Conservation (phyloP, 2,797 vertebrate species). For the Oreochromis grahami region DNA sequence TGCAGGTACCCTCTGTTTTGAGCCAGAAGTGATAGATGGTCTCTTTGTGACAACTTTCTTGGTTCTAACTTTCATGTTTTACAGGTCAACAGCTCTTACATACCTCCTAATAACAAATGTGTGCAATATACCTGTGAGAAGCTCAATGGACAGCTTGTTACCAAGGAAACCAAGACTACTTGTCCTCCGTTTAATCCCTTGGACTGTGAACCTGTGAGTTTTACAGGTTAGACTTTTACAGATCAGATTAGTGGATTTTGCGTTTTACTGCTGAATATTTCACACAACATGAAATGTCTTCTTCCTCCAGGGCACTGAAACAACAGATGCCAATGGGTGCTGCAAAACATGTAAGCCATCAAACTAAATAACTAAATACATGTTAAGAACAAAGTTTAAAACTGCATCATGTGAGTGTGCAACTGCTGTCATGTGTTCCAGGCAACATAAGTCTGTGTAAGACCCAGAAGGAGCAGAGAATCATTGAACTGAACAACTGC, state of each 20-base stretch:
- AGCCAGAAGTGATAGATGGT: background rate
- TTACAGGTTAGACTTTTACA: background rate
- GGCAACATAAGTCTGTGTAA: conserved; percentile 68
- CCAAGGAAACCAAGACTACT: conserved; percentile 51
- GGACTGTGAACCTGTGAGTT: conserved; percentile 82
- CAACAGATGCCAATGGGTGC: conserved; percentile 74
- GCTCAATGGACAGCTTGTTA: conserved; percentile 49
- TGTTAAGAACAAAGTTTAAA: background rate
- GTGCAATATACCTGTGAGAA: conserved; percentile 72
- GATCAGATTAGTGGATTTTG: background rate
- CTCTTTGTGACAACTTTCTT: background rate
- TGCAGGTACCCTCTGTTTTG: background rate
- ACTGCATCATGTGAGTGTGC: background rate
- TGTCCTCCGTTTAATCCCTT: conserved; percentile 76
- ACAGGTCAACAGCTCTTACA: conserved; percentile 74
- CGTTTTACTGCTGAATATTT: background rate
- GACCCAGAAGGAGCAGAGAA: conserved; percentile 36
- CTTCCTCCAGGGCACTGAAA: conserved; percentile 77
- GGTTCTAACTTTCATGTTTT: background rate
- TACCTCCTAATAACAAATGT: conserved; percentile 75
- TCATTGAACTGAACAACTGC: conserved; percentile 72
- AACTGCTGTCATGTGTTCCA: conserved; percentile 18
- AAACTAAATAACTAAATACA: background rate
- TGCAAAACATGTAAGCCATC: conserved; percentile 81
- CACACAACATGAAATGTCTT: background rate